A percentile compares a stretch with the other conserved stretches of the same genome.
Evolutionary conservation across 1,140 invertebrate species (phyloP).

Genomic region (Rhopalosiphum padi): DNA sequence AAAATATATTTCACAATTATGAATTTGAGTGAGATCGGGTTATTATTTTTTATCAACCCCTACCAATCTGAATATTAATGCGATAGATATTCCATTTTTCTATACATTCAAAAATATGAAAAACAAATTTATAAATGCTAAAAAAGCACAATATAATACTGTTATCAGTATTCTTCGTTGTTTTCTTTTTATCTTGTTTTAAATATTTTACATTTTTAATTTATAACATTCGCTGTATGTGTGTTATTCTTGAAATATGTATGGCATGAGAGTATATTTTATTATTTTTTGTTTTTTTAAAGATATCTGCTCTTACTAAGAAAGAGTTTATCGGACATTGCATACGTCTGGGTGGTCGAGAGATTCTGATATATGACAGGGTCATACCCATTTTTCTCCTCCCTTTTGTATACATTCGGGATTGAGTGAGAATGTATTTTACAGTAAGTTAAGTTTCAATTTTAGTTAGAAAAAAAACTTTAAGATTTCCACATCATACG

Average conservation of each 20-base stretch:
- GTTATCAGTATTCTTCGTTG: neutral
- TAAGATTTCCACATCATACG: neutral
- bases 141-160: neutral
- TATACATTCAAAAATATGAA: neutral
- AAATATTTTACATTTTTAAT: neutral
- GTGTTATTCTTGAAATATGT: neutral
- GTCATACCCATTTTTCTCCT: neutral
- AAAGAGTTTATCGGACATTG: neutral
- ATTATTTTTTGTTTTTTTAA: neutral
- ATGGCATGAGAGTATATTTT: neutral
- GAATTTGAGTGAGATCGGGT: neutral
- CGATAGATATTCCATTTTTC: neutral
- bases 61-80: neutral
- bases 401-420: neutral
- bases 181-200: neutral
- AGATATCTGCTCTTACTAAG: neutral
- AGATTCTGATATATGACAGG: neutral
- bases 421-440: neutral
- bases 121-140: constrained; percentile 1
- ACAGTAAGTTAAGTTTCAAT: neutral
- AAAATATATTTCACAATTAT: neutral
- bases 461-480: neutral
- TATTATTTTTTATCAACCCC: neutral
- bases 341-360: neutral
- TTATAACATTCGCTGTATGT: neutral